These are phyloP conservation scores for Peromyscus attwateri DNA, from an alignment of 2,797 vertebrate species.

Conservation along the genomic window DNA sequence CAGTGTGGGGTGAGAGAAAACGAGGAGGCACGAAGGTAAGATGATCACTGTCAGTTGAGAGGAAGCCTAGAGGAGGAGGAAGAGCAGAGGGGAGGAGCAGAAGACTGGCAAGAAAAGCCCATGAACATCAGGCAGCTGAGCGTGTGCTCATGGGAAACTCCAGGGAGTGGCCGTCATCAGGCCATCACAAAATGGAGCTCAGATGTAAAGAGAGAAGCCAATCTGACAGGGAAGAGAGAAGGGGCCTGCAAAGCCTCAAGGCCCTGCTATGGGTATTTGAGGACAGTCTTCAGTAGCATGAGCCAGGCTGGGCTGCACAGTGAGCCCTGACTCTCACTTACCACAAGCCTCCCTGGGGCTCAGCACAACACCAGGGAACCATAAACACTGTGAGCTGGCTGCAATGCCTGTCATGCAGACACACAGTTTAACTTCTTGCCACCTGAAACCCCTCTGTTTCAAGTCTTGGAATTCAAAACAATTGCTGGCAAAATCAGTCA, in stretches of 20 bases:
- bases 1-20: neutral
- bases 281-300: neutral
- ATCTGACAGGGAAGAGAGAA: neutral
- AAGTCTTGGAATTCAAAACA: conserved; percentile 58
- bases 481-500: conserved; percentile 41
- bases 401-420: neutral
- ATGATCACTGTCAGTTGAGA: neutral
- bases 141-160: neutral
- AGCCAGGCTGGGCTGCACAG: neutral
- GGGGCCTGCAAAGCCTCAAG: neutral
- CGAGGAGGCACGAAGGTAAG: neutral
- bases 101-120: neutral
- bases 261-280: neutral
- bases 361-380: neutral
- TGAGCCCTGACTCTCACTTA: too few relatives aligned
- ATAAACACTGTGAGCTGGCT: neutral
- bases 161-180: neutral
- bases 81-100: neutral
- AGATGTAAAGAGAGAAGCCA: neutral
- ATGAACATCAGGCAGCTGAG: neutral
- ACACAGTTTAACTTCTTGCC: neutral
- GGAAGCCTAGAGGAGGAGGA: neutral
- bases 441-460: neutral
- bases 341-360: rapidly evolving
- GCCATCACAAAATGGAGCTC: neutral